Evolutionary conservation across 2,113 vertebrate species (phyloP).

Genomic region (Anser brachyrhynchus): DNA sequence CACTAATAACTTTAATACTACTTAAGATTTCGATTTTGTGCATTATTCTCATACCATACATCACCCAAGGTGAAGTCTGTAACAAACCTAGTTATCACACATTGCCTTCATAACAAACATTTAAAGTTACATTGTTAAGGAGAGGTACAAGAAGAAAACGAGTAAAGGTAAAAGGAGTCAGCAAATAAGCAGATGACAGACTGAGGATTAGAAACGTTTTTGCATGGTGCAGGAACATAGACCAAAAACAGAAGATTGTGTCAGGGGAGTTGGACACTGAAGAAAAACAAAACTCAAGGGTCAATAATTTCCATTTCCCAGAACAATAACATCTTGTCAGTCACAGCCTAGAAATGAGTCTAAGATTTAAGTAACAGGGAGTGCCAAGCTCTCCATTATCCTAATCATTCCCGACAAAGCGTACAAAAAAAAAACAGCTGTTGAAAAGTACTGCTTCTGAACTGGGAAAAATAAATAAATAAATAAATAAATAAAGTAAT

Average conservation of each 20-base stretch:
- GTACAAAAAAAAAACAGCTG: accelerated
- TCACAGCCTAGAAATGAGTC: not conserved
- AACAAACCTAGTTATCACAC: not conserved
- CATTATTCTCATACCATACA: not conserved
- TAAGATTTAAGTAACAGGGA: not conserved
- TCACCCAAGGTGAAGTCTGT: not conserved
- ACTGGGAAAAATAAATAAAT: not conserved
- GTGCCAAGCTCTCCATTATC: not conserved
- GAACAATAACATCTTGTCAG: not conserved
- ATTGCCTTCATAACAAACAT: not conserved
- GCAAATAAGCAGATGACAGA: not conserved
- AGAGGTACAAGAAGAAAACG: not conserved
- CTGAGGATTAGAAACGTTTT: not conserved
- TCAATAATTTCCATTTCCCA: not conserved
- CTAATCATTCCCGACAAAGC: not conserved
- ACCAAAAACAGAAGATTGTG: not conserved
- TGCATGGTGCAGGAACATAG: not conserved
- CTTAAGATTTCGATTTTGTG: not conserved
- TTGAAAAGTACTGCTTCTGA: not conserved
- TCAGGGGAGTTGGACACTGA: not conserved
- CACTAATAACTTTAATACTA: not conserved
- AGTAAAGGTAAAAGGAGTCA: not conserved
- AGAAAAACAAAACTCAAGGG: not conserved
- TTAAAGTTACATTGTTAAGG: not conserved
- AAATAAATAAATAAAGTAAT: not conserved